phyloP scores from a whole-genome alignment of 2,113 vertebrate species.

The Nycticorax nycticorax region DNA sequence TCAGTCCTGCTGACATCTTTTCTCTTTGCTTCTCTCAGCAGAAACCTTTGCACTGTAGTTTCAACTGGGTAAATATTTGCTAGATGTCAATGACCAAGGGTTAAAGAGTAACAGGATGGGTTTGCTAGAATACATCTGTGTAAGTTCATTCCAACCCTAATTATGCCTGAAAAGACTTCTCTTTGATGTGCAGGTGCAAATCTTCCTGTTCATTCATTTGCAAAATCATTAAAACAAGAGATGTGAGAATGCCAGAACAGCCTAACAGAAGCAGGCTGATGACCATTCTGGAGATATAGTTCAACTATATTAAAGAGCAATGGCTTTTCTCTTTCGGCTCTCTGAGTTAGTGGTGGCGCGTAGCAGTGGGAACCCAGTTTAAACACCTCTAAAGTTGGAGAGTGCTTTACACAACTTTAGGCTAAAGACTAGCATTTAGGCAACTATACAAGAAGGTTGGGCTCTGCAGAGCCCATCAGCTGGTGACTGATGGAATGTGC shows the following conservation, averaged over 20 bases:
- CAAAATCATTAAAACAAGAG: background rate
- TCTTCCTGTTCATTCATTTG: background rate
- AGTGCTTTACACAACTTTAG: background rate
- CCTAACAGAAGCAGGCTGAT: background rate
- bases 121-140: conserved; percentile 1
- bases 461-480: background rate
- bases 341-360: background rate
- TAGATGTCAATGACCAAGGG: background rate
- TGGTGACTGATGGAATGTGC: background rate
- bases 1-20: background rate
- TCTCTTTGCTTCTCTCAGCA: conserved; percentile 10
- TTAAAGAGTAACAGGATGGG: conserved; percentile 59
- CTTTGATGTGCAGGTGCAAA: conserved; percentile 4
- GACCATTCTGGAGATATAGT: background rate
- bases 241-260: background rate
- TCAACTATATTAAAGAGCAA: background rate
- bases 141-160: background rate
- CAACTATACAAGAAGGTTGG: accelerated
- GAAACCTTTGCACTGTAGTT: conserved; percentile 67
- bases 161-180: background rate
- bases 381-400: background rate
- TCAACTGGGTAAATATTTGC: conserved; percentile 61
- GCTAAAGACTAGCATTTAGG: background rate
- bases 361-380: background rate
- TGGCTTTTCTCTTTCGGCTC: background rate